These are phyloP conservation scores for Zaprionus camerounensis DNA, from an alignment of 1,140 invertebrate species.

Conservation along the genomic window DNA sequence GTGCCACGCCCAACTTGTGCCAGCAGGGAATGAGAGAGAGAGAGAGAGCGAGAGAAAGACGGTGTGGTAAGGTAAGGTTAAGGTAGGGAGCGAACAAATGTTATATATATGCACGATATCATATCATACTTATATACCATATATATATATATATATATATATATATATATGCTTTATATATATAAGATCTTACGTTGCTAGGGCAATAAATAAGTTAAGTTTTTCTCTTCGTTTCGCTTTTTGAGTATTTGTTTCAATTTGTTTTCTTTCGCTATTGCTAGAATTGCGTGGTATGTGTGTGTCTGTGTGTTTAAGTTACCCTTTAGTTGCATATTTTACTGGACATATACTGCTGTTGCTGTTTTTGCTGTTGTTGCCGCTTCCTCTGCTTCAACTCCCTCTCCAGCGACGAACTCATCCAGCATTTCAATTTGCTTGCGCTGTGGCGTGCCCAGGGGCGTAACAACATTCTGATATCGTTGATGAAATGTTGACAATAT, in stretches of 20 bases:
- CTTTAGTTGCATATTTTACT: constrained; percentile 40
- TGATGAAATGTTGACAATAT: constrained; percentile 90
- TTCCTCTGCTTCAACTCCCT: background rate
- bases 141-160: background rate
- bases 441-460: constrained; percentile 66
- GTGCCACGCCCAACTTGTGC: constrained; percentile 3
- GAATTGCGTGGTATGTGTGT: constrained; percentile 62
- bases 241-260: constrained; percentile 27
- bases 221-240: constrained; percentile 18
- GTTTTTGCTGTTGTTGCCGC: background rate
- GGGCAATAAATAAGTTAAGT: constrained; percentile 18
- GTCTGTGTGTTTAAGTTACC: constrained; percentile 37
- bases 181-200: constrained; percentile 7
- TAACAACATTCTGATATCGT: constrained; percentile 85
- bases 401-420: constrained; percentile 56
- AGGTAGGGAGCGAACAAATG: constrained; percentile 6
- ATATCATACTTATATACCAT: constrained; percentile 3
- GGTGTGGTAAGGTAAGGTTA: background rate
- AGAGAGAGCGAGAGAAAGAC: background rate
- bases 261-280: constrained; percentile 61
- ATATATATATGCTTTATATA: constrained; percentile 9
- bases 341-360: background rate
- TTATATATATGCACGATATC: constrained; percentile 7
- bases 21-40: constrained; percentile 5
- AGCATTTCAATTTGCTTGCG: constrained; percentile 70